phyloP scores from a whole-genome alignment of 35 echinoderm and acorn worm genomes.

The Lytechinus variegatus region DNA sequence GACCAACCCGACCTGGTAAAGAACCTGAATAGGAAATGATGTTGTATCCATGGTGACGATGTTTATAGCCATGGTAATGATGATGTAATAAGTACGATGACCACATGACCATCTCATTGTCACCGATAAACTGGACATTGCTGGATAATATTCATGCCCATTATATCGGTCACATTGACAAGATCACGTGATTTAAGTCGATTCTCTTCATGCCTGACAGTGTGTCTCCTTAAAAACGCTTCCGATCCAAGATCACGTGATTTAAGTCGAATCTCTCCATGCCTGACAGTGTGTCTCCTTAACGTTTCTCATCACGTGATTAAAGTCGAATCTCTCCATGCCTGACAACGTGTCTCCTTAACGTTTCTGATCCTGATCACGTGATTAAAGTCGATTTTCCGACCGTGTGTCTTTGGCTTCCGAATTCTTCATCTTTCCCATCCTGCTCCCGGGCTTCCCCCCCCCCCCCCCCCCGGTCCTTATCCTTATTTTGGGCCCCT shows the following conservation, averaged over 20 bases:
- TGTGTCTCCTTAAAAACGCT: background rate
- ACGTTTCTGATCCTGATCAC: background rate
- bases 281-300: background rate
- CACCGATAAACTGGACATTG: constrained; percentile 4
- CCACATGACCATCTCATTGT: constrained; percentile 46
- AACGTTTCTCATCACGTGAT: background rate
- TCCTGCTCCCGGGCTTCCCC: background rate
- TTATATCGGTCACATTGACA: constrained; percentile 47
- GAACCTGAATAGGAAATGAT: background rate
- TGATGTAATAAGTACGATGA: background rate
- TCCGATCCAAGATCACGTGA: background rate
- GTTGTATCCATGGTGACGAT: constrained; percentile 30
- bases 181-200: constrained; percentile 17
- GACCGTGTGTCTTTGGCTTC: background rate
- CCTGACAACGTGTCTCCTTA: background rate
- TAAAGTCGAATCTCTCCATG: background rate
- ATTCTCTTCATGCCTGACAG: background rate
- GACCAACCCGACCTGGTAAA: background rate
- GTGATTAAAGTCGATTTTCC: too few relatives aligned
- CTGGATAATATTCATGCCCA: background rate
- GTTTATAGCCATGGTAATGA: constrained; percentile 3
- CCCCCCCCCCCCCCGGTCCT: background rate
- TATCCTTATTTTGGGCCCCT: background rate
- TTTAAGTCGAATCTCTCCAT: too few relatives aligned
- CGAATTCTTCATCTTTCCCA: background rate